phyloP scores from a whole-genome alignment of 2,797 vertebrate genomes.

The Syngnathus rostellatus region DNA sequence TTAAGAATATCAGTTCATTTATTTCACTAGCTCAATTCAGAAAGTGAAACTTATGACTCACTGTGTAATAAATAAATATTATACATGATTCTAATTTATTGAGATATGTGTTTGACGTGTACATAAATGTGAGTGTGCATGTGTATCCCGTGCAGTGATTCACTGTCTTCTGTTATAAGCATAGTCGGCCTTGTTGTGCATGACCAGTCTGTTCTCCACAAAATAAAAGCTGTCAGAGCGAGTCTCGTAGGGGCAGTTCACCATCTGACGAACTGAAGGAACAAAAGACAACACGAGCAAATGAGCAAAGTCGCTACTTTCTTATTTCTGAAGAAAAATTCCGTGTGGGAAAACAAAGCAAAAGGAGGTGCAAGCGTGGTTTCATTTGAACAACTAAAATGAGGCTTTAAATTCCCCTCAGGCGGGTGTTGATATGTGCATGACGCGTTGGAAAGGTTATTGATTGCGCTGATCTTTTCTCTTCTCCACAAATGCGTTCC shows the following conservation, averaged over 20 bases:
- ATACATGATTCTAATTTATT: not conserved
- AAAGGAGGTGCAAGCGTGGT: not conserved
- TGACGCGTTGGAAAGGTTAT: not conserved
- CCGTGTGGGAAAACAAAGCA: not conserved
- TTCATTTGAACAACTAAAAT: not conserved
- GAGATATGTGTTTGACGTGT: not conserved
- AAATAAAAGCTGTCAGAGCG: constrained; percentile 94
- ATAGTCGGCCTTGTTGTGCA: constrained; percentile 94
- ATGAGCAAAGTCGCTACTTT: constrained; percentile 8
- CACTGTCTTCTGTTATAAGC: constrained; percentile 82
- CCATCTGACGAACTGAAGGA: constrained; percentile 82
- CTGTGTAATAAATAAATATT: not conserved
- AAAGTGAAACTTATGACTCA: not conserved
- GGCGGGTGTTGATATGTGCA: constrained; percentile 1
- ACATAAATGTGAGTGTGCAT: not conserved
- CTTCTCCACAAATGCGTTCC: not conserved
- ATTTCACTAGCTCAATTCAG: not conserved
- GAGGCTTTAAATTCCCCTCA: not conserved
- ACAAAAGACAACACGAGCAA: constrained; percentile 10
- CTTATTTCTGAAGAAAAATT: not conserved
- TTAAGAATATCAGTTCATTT: not conserved
- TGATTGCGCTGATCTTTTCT: not conserved
- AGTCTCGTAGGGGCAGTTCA: constrained; percentile 84
- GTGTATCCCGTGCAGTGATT: constrained; percentile 21
- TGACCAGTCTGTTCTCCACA: constrained; percentile 87